Evolutionary conservation across 2,797 vertebrate genomes (phyloP).

Genomic region (Coregonus ussuriensis): DNA sequence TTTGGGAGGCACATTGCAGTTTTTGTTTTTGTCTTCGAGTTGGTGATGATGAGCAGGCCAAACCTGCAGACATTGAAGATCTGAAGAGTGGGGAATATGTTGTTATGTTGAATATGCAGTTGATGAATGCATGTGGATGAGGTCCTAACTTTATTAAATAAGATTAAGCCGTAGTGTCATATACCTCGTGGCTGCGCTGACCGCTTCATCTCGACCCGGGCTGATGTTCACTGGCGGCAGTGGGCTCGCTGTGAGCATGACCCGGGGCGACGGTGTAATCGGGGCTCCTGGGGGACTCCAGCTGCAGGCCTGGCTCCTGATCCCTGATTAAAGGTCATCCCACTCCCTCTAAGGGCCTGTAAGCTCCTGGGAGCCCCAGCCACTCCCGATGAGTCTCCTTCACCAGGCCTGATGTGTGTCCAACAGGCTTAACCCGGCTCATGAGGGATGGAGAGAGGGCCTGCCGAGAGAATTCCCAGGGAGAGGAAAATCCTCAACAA

Average conservation of each 20-base stretch:
- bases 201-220: constrained; percentile 55
- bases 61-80: background rate
- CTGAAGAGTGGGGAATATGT: background rate
- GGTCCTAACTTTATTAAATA: background rate
- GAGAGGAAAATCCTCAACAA: constrained; percentile 68
- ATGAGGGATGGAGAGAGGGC: constrained; percentile 67
- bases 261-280: constrained; percentile 52
- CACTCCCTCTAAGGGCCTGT: constrained; percentile 70
- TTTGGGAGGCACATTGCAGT: background rate
- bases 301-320: constrained; percentile 71
- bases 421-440: constrained; percentile 80
- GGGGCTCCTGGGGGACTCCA: constrained; percentile 60
- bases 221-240: constrained; percentile 27
- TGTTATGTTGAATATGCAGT: background rate
- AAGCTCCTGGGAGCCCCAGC: constrained; percentile 67
- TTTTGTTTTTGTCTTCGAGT: background rate
- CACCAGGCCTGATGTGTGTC: constrained; percentile 75
- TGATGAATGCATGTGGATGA: constrained; percentile 20
- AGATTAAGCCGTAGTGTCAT: constrained; percentile 50
- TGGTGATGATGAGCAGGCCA: background rate
- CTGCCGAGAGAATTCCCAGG: constrained; percentile 68
- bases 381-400: constrained; percentile 61
- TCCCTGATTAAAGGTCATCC: constrained; percentile 81
- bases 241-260: constrained; percentile 54
- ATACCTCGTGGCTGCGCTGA: constrained; percentile 65